Base-by-base conservation (phyloP, 2,113 vertebrate species). In the Mola mola region DNA sequence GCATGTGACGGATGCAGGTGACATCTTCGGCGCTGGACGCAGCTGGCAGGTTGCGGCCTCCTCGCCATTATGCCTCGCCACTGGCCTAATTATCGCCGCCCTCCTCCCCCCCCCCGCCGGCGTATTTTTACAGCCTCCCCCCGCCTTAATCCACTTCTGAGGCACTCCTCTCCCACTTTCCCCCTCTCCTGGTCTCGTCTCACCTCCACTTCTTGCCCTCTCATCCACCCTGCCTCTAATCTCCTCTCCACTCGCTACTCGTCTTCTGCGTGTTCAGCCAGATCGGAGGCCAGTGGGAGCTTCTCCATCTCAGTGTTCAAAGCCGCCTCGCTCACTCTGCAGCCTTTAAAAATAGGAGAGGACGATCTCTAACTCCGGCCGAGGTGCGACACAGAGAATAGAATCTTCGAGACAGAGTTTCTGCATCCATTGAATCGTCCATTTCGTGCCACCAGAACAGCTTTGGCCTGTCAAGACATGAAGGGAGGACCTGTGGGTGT, bases 31-130 rank as follows among this genome's bases (percentile, higher is more conserved):
- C 63, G 75, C 75, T 71, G 83, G 84, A 78, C 79, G 56, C 89
- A 89, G 87, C 90, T 89, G 89, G 71, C 71, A 67, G 74, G 73
- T 74, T 81, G 79, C 70, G 81, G 79, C 60, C 76, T 66, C 75
- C 25, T 83, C 60, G 57, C 85, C 84, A 87, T 90, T 87, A 84
- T 79, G 72, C 72, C 58, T 57, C 68, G 81, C 69, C 87, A 84
- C 83, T 71, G 85, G 79, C 81, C 86, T 88, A 92, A 91, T 90
- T 88, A 90, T 83, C 79, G 69, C 71, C n/a, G 11, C 37, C 49
- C 20, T 49, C 17, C 26, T 42, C 8, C 9, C 19, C 20, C 6
- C 37, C 21, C 50, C 52, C 34, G 22, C 44, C n/a, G 15, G 49
- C 67, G 22, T 72, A 72, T 81, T 80, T n/a, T 40, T 66, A 53